Conservation (phyloP, 2,797 vertebrate genomes). For the Intellagama lesueurii region DNA sequence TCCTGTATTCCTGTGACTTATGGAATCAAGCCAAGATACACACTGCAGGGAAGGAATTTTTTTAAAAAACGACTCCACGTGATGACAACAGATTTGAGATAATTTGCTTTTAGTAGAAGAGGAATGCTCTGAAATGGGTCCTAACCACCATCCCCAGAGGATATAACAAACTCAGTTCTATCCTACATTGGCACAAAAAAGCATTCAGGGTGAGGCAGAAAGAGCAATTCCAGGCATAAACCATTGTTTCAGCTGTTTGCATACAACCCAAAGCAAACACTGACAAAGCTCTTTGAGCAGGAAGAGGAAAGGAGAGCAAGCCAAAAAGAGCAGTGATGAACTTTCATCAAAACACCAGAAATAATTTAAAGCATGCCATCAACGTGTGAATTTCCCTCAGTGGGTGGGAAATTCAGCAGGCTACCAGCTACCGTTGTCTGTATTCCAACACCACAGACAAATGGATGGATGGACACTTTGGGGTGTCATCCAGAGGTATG, state of each 20-base stretch:
- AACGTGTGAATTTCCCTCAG: background rate
- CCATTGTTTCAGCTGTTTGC: constrained; percentile 45
- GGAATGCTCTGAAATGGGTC: background rate
- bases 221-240: constrained; percentile 39
- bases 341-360: background rate
- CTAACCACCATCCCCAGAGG: background rate
- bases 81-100: background rate
- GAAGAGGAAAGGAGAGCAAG: constrained; percentile 7
- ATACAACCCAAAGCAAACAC: background rate
- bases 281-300: background rate
- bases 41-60: background rate
- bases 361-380: background rate
- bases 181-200: background rate
- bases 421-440: background rate
- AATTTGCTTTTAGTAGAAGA: background rate
- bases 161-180: background rate
- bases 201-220: constrained; percentile 29
- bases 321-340: constrained; percentile 19
- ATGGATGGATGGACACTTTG: constrained; percentile 1
- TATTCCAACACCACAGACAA: background rate
- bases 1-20: background rate
- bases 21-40: constrained; percentile 2
- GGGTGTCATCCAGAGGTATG: background rate
- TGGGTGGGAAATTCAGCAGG: background rate
- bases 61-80: background rate